phyloP scores from a whole-genome alignment of 2,888 invertebrate species.

The Anoncus sp. region DNA sequence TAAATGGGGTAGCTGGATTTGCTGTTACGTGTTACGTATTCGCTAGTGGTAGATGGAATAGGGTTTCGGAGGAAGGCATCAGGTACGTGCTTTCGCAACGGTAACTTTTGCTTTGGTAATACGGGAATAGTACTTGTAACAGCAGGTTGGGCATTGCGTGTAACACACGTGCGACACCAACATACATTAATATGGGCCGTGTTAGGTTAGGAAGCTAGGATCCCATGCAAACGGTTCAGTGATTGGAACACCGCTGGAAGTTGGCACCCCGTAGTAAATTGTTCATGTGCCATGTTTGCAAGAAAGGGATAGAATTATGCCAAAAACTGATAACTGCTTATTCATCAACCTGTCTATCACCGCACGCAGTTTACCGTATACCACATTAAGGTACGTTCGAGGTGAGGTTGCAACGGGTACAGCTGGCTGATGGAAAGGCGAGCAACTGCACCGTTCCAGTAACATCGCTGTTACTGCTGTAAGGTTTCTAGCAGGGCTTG shows the following conservation, averaged over 20 bases:
- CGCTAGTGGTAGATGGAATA: neutral
- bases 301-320: neutral
- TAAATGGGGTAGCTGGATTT: slow-evolving; percentile 17
- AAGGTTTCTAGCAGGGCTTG: slow-evolving; percentile 15
- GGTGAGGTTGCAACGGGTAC: neutral
- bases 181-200: slow-evolving; percentile 76
- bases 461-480: slow-evolving; percentile 31
- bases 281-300: neutral
- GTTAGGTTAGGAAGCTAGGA: slow-evolving; percentile 1
- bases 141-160: slow-evolving; percentile 24
- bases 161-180: slow-evolving; percentile 56
- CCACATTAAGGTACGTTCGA: neutral
- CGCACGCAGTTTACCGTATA: slow-evolving; percentile 2
- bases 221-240: neutral
- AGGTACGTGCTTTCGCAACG: slow-evolving; percentile 63
- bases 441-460: slow-evolving; percentile 22
- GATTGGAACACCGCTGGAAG: slow-evolving; percentile 35
- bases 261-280: slow-evolving; percentile 13
- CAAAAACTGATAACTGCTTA: neutral
- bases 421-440: slow-evolving; percentile 18
- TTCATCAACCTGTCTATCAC: slow-evolving; percentile 17
- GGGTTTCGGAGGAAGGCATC: neutral
- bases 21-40: slow-evolving; percentile 16
- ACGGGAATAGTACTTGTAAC: slow-evolving; percentile 72
- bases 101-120: slow-evolving; percentile 73